These are phyloP conservation scores for Pandemis cinnamomeana DNA, from an alignment of 2,888 invertebrate species.

Conservation along the genomic window DNA sequence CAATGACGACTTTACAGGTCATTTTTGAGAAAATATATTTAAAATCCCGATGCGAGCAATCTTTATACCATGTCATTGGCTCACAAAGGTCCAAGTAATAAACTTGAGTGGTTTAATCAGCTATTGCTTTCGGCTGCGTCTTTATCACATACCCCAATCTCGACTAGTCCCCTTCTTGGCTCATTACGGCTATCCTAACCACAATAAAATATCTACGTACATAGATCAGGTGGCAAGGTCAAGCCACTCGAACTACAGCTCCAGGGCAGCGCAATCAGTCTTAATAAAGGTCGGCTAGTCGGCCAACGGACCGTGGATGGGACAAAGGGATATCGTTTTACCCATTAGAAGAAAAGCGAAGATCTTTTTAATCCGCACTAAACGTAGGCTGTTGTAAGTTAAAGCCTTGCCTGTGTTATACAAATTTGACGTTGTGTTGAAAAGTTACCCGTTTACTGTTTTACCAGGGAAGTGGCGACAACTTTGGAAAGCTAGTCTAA, in stretches of 20 bases:
- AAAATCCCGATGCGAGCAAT: no score
- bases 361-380: not conserved
- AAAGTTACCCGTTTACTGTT: no score
- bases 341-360: not conserved
- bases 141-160: not conserved
- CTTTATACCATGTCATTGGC: no score
- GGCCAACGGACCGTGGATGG: not conserved
- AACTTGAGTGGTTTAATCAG: not conserved
- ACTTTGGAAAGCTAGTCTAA: no score
- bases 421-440: no score
- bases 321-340: constrained; percentile 6
- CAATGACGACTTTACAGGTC: no score
- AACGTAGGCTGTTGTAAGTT: not conserved
- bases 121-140: not conserved
- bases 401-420: no score
- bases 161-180: not conserved
- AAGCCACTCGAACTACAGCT: not conserved
- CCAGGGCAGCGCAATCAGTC: constrained; percentile 4
- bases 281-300: constrained; percentile 7
- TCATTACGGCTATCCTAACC: constrained; percentile 6
- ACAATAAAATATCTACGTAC: constrained; percentile 1
- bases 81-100: not conserved
- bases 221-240: constrained; percentile 1
- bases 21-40: no score
- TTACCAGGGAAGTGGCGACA: no score